Base-by-base conservation (phyloP, 2,113 vertebrate species). In the Bettongia penicillata region DNA sequence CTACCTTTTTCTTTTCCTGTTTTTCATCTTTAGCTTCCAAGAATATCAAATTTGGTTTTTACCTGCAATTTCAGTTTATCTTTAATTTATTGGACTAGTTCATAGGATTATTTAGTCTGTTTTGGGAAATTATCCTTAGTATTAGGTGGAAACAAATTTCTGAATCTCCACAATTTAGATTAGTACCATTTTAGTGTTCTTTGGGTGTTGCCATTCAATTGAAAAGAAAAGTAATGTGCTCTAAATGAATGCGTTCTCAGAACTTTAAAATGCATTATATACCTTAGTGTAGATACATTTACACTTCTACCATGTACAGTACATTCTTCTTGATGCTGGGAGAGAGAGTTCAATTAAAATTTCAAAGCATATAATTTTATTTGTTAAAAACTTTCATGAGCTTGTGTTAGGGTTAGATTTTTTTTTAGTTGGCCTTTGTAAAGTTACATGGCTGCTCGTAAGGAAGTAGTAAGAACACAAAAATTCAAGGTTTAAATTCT, bases 21-120 rank as follows among this genome's bases (percentile, higher is more conserved):
- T 61, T 37, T 49, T 92, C 95, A 93, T 93, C 50, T 93, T 8
- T 94, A 2, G 57, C 93, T 25, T 91, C 90, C 12, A 26, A 68
- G 47, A 94, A 9, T 51, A 84, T 61, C 4, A 51, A 50, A 93
- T 49, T 89, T 95, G 50, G 43, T 55, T 90, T 43, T n/a, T 68
- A 84, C n/a, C 31, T 55, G 28, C 51, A 68, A 89, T 89, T 53
- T 94, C 93, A 91, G 68, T 26, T 93, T 52, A 19, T 91, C 28
- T 3, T 53, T 94, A 48, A 91, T 51, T 68, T n/a, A n/a, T 77
- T n/a, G 68, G 37, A 77, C 5, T 77, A n/a, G 37, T 77, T 77
- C 37, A 77, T 77, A 92, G 22, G 26, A 90, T 91, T 31, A 53
- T 91, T 94, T 28, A 92, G 16, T 93, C 3, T 91, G 4, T 43